These are phyloP conservation scores for Parnassius orleans DNA, from an alignment of 2,888 invertebrate species.

Conservation along the genomic window DNA sequence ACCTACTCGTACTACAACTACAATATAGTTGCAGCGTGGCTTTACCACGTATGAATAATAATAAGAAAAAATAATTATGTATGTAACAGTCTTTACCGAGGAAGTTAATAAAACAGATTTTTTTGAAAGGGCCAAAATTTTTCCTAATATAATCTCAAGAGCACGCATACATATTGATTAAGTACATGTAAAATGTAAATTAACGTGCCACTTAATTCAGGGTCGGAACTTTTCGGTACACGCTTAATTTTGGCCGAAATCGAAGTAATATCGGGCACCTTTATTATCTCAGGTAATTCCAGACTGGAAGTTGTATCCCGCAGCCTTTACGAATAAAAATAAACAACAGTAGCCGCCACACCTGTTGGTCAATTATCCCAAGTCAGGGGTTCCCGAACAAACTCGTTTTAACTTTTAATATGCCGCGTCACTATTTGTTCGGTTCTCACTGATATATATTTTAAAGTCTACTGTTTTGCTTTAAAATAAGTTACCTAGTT, in stretches of 20 bases:
- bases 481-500: no score
- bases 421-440: constrained; percentile 29
- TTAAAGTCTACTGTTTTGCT: not conserved
- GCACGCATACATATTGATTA: not conserved
- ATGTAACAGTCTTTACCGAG: no score
- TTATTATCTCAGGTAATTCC: constrained; percentile 25
- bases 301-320: constrained; percentile 14
- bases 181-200: constrained; percentile 13
- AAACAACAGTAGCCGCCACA: constrained; percentile 41
- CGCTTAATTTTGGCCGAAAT: constrained; percentile 25
- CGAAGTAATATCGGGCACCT: constrained; percentile 20
- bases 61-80: no score
- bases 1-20: no score
- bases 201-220: constrained; percentile 19
- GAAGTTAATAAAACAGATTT: no score
- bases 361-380: constrained; percentile 46
- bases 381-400: constrained; percentile 33
- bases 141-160: no score
- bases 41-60: no score
- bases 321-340: constrained; percentile 29
- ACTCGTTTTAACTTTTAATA: constrained; percentile 37
- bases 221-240: constrained; percentile 19
- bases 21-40: no score
- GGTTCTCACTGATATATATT: constrained; percentile 17
- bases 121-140: not conserved